phyloP scores from a whole-genome alignment of 64 coral and sea anemone species.

The Pocillopora damicornis region DNA sequence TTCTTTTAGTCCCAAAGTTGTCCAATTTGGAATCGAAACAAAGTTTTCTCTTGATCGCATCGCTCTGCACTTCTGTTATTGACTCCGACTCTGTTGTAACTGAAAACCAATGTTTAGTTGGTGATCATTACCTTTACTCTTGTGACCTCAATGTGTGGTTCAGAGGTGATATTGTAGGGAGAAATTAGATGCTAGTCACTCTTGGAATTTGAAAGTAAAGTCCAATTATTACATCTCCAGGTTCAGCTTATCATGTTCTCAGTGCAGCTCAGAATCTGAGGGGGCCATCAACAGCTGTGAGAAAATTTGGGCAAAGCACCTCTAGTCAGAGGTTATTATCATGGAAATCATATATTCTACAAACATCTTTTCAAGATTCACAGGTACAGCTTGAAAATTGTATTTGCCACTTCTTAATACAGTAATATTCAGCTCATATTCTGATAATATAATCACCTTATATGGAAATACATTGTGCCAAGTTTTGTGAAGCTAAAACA shows the following conservation, averaged over 20 bases:
- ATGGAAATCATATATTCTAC: conserved; percentile 64
- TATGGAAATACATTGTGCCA: no score
- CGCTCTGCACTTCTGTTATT: background rate
- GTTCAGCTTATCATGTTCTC: background rate
- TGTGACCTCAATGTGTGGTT: no score
- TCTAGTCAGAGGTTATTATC: conserved; percentile 28
- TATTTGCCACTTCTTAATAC: background rate
- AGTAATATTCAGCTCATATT: background rate
- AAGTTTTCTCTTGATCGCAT: background rate
- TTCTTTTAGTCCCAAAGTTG: conserved; percentile 65
- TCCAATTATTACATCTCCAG: background rate
- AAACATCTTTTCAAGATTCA: conserved; percentile 74
- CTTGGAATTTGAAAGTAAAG: no score
- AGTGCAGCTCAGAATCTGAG: conserved; percentile 21
- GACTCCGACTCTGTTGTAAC: no score
- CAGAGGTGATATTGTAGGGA: no score
- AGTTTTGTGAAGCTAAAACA: no score
- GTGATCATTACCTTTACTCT: no score
- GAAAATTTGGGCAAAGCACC: conserved; percentile 59
- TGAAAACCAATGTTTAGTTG: no score
- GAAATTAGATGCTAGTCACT: no score
- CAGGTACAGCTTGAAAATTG: conserved; percentile 26
- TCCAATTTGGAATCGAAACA: conserved; percentile 50
- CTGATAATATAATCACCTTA: no score
- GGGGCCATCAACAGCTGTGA: conserved; percentile 18